Base-by-base conservation (phyloP, 92 coral and sea anemone species). In the Zoanthus sansibaricus region DNA sequence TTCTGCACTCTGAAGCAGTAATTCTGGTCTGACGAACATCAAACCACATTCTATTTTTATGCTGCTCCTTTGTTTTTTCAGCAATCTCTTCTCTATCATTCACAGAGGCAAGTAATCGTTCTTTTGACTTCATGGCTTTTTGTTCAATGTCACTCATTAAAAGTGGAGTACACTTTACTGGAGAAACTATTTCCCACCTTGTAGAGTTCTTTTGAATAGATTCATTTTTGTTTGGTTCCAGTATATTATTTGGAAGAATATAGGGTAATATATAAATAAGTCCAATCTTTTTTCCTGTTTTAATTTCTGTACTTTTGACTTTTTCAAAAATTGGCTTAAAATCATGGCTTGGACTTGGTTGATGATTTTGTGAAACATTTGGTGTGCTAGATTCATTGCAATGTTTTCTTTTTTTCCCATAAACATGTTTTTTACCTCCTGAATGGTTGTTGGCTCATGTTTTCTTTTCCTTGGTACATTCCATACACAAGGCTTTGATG, bases 401-500 rank as follows among this genome's bases (percentile, higher is more conserved):
- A 49, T 49, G 55, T 49, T 49, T 49, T 49, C 55, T 2, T 49
- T 49, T 48, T 49, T 49, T 49, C 55, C 55, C 55, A 49, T 49
- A 5, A 49, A 49, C 55, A 49, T 49, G 55, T 49, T 7, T 49
- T 49, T 88, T 4, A 93, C 74, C 4, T 49, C 72, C 69, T 93
- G 94, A 45, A 93, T 88, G 42, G 91, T 21, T 44, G 85, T 12
- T 61, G 94, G 86, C 25, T 88, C 89, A 13, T 78, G 88, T 77
- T 93, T 91, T 32, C 94, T 79, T 78, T 90, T 90, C 2, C 32
- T 67, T 4, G 93, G 94, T 7, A 88, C 76, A 76, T 82, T 91
- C 92, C 95, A 92, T 9, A 58, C 47, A 44, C 95, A 88, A 9
- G 95, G 95, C 71, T 87, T 84, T 14, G 94, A 88, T 33, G 94